Conservation (phyloP, 2,113 vertebrate genomes). For the Ptychochromis oligacanthus region DNA sequence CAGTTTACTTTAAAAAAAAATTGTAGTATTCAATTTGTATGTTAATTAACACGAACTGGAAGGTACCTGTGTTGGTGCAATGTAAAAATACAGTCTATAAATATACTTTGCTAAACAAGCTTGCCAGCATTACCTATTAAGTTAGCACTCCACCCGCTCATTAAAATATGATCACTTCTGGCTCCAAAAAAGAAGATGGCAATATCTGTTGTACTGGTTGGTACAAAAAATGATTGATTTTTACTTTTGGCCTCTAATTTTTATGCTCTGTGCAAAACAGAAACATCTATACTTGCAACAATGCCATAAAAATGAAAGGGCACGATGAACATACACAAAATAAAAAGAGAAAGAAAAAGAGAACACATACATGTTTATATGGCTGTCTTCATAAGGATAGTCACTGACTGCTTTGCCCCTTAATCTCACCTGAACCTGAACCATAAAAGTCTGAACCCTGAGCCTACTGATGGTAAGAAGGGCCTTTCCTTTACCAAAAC, state of each 20-base stretch:
- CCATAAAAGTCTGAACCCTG: neutral
- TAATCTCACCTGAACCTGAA: no score
- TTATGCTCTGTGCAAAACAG: neutral
- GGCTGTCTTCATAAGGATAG: no score
- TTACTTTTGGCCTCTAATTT: neutral
- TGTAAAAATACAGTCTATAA: neutral
- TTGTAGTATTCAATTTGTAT: neutral
- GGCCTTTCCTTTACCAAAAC: neutral
- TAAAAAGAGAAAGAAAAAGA: no score
- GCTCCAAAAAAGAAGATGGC: neutral
- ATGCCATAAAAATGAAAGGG: no score
- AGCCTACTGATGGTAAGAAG: neutral
- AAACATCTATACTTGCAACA: neutral
- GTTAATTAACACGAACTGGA: neutral
- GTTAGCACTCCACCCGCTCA: neutral
- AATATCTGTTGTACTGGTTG: no score
- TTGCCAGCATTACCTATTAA: neutral
- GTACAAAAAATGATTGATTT: neutral
- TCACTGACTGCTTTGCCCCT: no score
- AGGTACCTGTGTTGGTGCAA: neutral
- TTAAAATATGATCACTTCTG: neutral
- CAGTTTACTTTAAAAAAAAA: neutral
- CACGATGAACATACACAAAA: neutral
- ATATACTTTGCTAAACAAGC: neutral
- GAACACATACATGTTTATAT: no score